A percentile compares a stretch with the other conserved stretches of the same genome.
Conservation (phyloP, 2,888 invertebrate species). For the Panopea generosa region DNA sequence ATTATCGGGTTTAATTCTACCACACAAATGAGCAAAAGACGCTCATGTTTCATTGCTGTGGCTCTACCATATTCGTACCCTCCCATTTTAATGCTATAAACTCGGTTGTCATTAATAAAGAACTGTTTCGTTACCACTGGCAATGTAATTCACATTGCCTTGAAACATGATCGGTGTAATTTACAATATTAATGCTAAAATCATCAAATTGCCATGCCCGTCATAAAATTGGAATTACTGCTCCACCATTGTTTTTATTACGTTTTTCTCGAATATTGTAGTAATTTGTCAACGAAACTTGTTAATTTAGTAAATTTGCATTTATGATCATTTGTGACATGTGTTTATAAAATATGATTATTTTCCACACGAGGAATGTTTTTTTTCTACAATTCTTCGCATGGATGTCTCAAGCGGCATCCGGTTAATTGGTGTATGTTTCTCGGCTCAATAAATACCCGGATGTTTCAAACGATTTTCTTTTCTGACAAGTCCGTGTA, state of each 20-base stretch:
- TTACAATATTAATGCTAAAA: slow-evolving; percentile 52
- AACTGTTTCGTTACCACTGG: slow-evolving; percentile 7
- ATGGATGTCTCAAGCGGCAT: slow-evolving; percentile 52
- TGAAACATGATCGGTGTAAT: slow-evolving; percentile 52
- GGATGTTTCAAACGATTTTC: slow-evolving; percentile 70
- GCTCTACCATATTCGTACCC: not conserved
- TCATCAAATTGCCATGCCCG: slow-evolving; percentile 42
- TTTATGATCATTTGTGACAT: slow-evolving; percentile 41
- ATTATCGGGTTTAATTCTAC: too few relatives aligned
- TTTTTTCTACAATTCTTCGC: slow-evolving; percentile 24
- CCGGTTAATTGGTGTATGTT: slow-evolving; percentile 71
- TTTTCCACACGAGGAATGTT: slow-evolving; percentile 19
- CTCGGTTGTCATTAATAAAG: not conserved
- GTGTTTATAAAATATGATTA: slow-evolving; percentile 15
- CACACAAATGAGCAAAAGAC: slow-evolving; percentile 32
- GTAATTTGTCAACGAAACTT: slow-evolving; percentile 43
- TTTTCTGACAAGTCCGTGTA: slow-evolving; percentile 55
- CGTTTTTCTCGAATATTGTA: slow-evolving; percentile 29
- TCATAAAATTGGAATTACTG: slow-evolving; percentile 40
- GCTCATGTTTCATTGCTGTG: slow-evolving; percentile 20
- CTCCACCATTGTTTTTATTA: slow-evolving; percentile 27
- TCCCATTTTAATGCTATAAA: slow-evolving; percentile 45
- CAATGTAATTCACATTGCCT: slow-evolving; percentile 39
- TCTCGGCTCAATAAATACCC: slow-evolving; percentile 67
- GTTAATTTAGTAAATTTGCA: slow-evolving; percentile 50